A percentile compares a stretch with the other conserved stretches of the same genome.
phyloP scores from a whole-genome alignment of 2,113 vertebrate genomes.

The Cervus canadensis region DNA sequence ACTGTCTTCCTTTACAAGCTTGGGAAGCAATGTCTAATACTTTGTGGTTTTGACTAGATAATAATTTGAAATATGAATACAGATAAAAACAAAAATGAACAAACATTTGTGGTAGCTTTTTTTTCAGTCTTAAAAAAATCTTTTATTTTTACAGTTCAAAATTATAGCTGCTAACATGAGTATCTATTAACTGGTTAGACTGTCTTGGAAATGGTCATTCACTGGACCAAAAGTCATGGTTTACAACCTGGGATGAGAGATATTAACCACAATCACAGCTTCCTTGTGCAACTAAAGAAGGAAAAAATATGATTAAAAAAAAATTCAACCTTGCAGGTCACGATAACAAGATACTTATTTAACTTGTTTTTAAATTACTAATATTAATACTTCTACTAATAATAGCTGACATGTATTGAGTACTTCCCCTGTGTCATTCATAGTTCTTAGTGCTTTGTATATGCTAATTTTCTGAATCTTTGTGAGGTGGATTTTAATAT shows the following conservation, averaged over 20 bases:
- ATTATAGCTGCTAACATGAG: neutral
- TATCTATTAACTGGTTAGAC: neutral
- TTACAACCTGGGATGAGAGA: neutral
- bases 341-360: neutral
- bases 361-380: neutral
- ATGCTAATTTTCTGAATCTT: neutral
- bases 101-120: neutral
- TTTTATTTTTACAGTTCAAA: constrained; percentile 24
- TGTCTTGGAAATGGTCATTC: constrained; percentile 2
- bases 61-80: constrained; percentile 17
- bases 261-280: neutral
- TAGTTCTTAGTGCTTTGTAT: neutral
- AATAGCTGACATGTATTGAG: neutral
- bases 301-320: neutral
- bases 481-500: neutral
- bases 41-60: constrained; percentile 70
- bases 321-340: neutral
- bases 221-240: neutral
- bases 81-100: neutral
- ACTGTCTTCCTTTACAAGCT: constrained; percentile 63
- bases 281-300: neutral
- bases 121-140: constrained; percentile 12
- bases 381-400: neutral
- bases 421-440: neutral
- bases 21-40: constrained; percentile 70